Conservation (phyloP, 1,140 invertebrate genomes). For the Bombus sibiricus region DNA sequence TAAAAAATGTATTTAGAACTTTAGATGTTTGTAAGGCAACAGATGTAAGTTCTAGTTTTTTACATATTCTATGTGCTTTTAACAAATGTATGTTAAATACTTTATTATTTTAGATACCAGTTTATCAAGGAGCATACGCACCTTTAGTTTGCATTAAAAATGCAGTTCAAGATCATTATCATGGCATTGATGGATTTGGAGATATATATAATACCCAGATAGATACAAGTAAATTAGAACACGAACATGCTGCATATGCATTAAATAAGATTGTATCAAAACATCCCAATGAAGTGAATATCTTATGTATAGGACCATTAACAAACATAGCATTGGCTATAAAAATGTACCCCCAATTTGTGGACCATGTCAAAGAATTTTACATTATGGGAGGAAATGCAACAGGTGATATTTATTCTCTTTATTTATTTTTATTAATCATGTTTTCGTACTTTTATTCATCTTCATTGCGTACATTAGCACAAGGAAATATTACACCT, state of each 20-base stretch:
- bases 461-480: background rate
- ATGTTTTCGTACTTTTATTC: background rate
- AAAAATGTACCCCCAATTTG: conserved; percentile 86
- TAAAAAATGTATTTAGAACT: conserved; percentile 85
- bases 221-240: conserved; percentile 73
- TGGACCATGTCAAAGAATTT: conserved; percentile 85
- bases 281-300: conserved; percentile 78
- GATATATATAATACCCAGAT: conserved; percentile 80
- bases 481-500: conserved; percentile 67
- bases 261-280: conserved; percentile 82
- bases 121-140: conserved; percentile 84
- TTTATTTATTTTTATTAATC: conserved; percentile 28
- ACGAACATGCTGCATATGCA: conserved; percentile 81
- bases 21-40: conserved; percentile 80
- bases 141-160: conserved; percentile 79
- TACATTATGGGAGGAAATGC: conserved; percentile 91
- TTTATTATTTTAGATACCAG: conserved; percentile 84
- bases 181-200: conserved; percentile 88
- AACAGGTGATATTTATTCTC: conserved; percentile 81
- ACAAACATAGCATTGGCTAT: conserved; percentile 90
- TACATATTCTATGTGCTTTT: background rate
- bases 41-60: conserved; percentile 80
- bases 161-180: conserved; percentile 74
- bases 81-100: background rate
- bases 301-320: conserved; percentile 88